A percentile compares a stretch with the other conserved stretches of the same genome.
These are phyloP conservation scores for Pandion haliaetus DNA, from an alignment of 2,113 vertebrate species.

Conservation along the genomic window DNA sequence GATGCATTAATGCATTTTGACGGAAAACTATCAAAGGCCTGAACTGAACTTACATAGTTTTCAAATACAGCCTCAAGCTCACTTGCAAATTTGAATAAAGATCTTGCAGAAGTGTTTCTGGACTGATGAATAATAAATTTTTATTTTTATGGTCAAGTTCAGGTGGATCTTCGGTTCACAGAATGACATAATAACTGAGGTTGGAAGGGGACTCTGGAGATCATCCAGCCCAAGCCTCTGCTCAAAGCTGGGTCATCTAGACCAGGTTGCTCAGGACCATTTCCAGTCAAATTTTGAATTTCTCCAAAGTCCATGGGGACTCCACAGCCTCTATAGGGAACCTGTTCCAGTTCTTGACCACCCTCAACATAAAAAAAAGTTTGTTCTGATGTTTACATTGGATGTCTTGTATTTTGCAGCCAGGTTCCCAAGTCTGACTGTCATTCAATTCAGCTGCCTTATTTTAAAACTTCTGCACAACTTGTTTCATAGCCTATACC, in stretches of 20 bases:
- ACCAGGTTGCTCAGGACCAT: neutral
- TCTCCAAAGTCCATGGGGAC: neutral
- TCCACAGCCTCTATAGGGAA: neutral
- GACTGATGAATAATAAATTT: neutral
- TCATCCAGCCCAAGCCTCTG: neutral
- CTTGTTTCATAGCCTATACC: accelerated
- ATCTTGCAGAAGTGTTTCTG: neutral
- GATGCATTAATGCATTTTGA: constrained; percentile 23
- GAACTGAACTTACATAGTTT: neutral
- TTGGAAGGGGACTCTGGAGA: neutral
- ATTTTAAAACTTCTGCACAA: neutral
- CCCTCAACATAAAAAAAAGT: neutral
- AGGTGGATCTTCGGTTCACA: neutral
- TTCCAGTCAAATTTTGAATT: neutral
- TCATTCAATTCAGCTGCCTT: neutral
- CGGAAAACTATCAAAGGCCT: constrained; percentile 25
- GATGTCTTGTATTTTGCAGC: neutral
- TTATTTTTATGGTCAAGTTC: neutral
- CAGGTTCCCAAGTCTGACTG: neutral
- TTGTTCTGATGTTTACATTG: neutral
- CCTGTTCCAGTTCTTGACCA: neutral
- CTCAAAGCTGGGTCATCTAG: neutral
- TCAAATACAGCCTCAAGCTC: constrained; percentile 6
- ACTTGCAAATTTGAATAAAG: neutral
- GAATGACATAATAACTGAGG: neutral